Base-by-base conservation (phyloP, 1,140 invertebrate genomes). In the Rhysida immarginata region DNA sequence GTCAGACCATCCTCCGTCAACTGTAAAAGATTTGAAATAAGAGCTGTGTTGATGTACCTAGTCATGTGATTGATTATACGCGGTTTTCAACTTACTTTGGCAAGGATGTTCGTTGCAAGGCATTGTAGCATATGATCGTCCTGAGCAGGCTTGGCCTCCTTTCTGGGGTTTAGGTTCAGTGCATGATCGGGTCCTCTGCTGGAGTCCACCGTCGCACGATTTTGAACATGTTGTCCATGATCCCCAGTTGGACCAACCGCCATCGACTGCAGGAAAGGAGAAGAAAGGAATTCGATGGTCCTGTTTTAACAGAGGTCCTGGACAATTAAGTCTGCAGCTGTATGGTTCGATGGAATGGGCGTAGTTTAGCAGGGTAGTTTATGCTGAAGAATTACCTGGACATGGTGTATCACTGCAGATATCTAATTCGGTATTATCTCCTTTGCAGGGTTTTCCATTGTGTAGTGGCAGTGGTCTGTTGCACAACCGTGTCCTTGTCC, bases 1-100 rank as follows among this genome's bases (percentile, higher is more conserved):
- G 1, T 72, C 68, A 8, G 80, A 79, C 82, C 83, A 86, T 2
- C 78, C 80, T n/a, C 83, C 83, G 67, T 82, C 76, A 27, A 83
- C 77, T 65, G 68, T 5, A 46, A 46, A 46, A n/a, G n/a, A n/a
- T n/a, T n/a, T n/a, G n/a, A n/a, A n/a, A n/a, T n/a, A n/a, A n/a
- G n/a, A n/a, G n/a, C n/a, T n/a, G n/a, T n/a, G n/a, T n/a, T n/a
- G n/a, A n/a, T n/a, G n/a, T n/a, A n/a, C n/a, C n/a, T n/a, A n/a
- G n/a, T n/a, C n/a, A n/a, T n/a, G n/a, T n/a, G n/a, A n/a, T n/a
- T n/a, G n/a, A n/a, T n/a, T n/a, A n/a, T n/a, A n/a, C n/a, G n/a
- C n/a, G n/a, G n/a, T n/a, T n/a, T n/a, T n/a, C n/a, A n/a, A 35
- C 29, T 35, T 35, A 35, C 29, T 35, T 35, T 5, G 29, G 16